Evolutionary conservation across 2,888 invertebrate genomes (phyloP), one percentile per base, ranked within the genome.

Genomic region (Drosophila mercatorum): DNA sequence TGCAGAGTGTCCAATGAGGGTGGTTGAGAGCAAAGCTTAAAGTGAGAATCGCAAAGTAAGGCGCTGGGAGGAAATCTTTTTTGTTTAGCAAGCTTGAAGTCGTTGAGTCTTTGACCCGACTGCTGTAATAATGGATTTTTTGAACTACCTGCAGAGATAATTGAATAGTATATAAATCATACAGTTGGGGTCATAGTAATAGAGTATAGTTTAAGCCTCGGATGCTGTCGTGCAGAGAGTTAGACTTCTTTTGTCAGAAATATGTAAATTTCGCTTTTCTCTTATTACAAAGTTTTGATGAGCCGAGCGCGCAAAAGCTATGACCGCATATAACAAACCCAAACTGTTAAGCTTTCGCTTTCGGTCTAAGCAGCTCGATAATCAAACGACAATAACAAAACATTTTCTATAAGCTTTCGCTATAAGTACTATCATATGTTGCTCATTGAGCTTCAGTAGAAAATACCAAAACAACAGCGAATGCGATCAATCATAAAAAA

Each of bases 351-450:
- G 51, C 51, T 51, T 51, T 51, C 7, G 51, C 22, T 7, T 17
- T 17, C 34, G 34, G 6, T 5, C 34, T 34, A 34, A 10, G 31
- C 34, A 22, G 11, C n/a, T 51, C 12, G 12, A 36, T 36, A 51
- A 36, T 36, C 34, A 7, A 36, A 36, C 6, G 14, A 12, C 22
- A 52, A 36, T 22, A 26, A 14, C 22, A 53, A 38, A 38, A 14
- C 7, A 7, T 38, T 36, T 14, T 53, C 26, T 12, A 26, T 53
- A 38, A 53, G 52, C 52, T 53, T 53, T 38, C 38, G 52, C 52
- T 53, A 26, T 26, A 36, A 17, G 14, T 53, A 14, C 11, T 2
- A 53, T 2, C 52, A 6, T 51, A 17, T 36, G 17, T 31, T 14
- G 46, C 8, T 36, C 36, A 4, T 14, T 38, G 38, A 38, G 52